Percentiles rank a stretch among this genome's conserved stretches.
Evolutionary conservation across 2,888 invertebrate genomes (phyloP).

Genomic region (Hirudinaria manillensis): DNA sequence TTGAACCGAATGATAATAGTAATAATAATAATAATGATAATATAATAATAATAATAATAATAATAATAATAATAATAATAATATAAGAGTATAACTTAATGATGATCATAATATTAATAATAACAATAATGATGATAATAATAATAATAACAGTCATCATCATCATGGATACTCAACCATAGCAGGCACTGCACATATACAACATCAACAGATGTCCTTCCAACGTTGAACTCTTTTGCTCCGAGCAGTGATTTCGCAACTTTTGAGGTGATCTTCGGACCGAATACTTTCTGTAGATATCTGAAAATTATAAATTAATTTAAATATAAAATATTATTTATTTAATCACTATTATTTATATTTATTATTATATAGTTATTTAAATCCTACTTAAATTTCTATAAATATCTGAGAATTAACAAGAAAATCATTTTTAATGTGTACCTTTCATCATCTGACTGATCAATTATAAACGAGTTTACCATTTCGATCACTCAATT

Average conservation of each 20-base stretch:
- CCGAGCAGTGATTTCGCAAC: background rate
- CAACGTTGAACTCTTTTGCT: constrained; percentile 66
- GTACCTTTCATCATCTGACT: too few relatives aligned
- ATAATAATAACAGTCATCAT: background rate
- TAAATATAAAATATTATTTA: background rate
- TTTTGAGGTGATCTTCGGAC: background rate
- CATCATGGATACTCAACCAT: constrained; percentile 57
- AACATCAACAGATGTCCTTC: constrained; percentile 69
- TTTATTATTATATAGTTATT: too few relatives aligned
- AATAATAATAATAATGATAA: too few relatives aligned
- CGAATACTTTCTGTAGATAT: background rate
- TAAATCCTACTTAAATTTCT: too few relatives aligned
- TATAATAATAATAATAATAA: too few relatives aligned
- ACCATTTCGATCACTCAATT: too few relatives aligned
- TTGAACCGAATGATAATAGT: background rate
- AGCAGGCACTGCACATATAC: constrained; percentile 74
- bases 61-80: background rate
- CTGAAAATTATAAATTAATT: background rate
- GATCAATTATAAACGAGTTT: too few relatives aligned
- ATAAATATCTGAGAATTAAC: too few relatives aligned
- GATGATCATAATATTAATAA: too few relatives aligned
- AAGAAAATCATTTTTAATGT: too few relatives aligned
- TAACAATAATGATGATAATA: too few relatives aligned
- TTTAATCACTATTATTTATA: background rate
- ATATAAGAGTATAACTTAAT: background rate